These are phyloP conservation scores for Agrypnus murinus DNA, from an alignment of 2,888 invertebrate genomes.

Conservation along the genomic window DNA sequence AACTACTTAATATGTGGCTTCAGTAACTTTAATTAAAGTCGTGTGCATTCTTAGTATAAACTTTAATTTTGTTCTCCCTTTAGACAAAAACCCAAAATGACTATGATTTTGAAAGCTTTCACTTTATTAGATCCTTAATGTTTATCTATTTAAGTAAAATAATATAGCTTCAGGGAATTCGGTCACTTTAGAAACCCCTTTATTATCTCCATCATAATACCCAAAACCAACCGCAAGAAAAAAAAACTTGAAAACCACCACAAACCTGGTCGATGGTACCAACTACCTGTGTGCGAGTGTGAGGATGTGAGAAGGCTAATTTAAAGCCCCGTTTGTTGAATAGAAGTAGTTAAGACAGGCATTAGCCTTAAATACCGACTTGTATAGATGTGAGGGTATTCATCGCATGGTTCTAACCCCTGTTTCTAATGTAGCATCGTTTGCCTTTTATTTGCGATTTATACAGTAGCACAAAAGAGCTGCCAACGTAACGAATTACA, in stretches of 20 bases:
- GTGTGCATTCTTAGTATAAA: no score
- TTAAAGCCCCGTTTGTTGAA: constrained; percentile 55
- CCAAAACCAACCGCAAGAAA: constrained; percentile 13
- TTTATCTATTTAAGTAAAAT: not conserved
- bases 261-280: constrained; percentile 30
- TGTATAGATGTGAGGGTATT: constrained; percentile 52
- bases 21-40: no score
- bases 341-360: constrained; percentile 59
- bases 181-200: not conserved
- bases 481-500: constrained; percentile 70
- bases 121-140: no score
- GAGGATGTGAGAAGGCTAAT: constrained; percentile 60
- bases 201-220: not conserved
- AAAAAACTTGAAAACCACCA: not conserved
- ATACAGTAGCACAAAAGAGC: constrained; percentile 62
- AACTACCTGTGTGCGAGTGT: no score
- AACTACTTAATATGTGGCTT: no score
- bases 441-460: constrained; percentile 66
- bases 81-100: no score
- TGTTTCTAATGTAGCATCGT: constrained; percentile 62
- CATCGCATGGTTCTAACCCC: constrained; percentile 58
- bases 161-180: not conserved
- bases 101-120: no score
- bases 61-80: no score
- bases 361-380: constrained; percentile 41